Conservation (phyloP, 2,888 invertebrate genomes). For the Apamea sordens region DNA sequence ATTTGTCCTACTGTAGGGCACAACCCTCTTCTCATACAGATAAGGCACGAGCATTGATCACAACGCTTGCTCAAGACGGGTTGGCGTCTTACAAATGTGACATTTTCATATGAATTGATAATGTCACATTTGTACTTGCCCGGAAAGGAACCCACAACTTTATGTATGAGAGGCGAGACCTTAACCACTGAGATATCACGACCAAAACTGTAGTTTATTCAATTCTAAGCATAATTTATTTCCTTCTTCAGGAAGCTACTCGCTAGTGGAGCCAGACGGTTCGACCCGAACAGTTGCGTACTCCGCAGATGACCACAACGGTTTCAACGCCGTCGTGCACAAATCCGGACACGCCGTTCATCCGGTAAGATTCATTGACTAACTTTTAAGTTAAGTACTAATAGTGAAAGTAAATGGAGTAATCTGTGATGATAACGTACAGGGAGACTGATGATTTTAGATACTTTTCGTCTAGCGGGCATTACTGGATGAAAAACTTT, state of each 20-base stretch:
- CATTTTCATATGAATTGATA: background rate
- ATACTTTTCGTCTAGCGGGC: background rate
- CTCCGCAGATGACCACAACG: slow-evolving; percentile 92
- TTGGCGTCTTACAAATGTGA: background rate
- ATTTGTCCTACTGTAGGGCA: too few relatives aligned
- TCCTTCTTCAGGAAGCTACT: slow-evolving; percentile 91
- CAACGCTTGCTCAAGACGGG: background rate
- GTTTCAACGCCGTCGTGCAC: slow-evolving; percentile 93
- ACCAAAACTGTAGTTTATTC: background rate
- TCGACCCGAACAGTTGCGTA: slow-evolving; percentile 91
- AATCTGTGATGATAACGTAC: background rate
- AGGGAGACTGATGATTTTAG: background rate
- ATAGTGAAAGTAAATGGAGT: slow-evolving; percentile 3
- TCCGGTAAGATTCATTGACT: slow-evolving; percentile 77
- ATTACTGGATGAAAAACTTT: background rate
- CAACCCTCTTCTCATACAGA: too few relatives aligned
- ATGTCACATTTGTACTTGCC: background rate
- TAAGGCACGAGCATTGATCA: background rate
- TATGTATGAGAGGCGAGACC: background rate
- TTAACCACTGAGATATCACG: background rate
- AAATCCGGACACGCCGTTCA: slow-evolving; percentile 91
- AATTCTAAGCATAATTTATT: background rate
- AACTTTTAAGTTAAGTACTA: background rate
- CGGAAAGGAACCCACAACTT: too few relatives aligned
- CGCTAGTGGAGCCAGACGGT: slow-evolving; percentile 91